Percentiles rank a stretch among this genome's conserved stretches.
These are phyloP conservation scores for Watsonalla cultraria DNA, from an alignment of 2,888 invertebrate species.

Conservation along the genomic window DNA sequence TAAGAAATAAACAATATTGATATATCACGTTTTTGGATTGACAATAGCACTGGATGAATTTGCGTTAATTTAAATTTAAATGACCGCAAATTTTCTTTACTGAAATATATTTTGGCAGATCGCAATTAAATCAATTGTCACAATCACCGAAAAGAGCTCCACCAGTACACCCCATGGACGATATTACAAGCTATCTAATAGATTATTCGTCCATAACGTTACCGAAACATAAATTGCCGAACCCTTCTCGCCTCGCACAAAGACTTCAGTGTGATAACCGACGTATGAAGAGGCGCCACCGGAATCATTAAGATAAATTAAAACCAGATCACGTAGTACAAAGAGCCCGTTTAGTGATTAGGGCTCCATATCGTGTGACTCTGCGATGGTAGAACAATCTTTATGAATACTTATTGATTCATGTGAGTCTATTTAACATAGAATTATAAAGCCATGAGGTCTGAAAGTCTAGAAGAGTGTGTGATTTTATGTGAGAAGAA, in stretches of 20 bases:
- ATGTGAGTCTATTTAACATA: neutral
- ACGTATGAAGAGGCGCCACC: constrained; percentile 27
- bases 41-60: too few relatives aligned
- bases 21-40: too few relatives aligned
- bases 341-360: constrained; percentile 14
- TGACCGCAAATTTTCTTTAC: too few relatives aligned
- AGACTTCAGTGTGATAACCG: constrained; percentile 21
- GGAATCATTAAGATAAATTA: constrained; percentile 48
- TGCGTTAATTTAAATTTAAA: too few relatives aligned
- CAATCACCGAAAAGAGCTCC: neutral
- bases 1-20: too few relatives aligned
- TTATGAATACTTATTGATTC: neutral
- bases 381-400: neutral
- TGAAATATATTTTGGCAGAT: too few relatives aligned
- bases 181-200: constrained; percentile 1
- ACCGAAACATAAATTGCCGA: neutral
- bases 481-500: too few relatives aligned
- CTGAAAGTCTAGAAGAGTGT: too few relatives aligned
- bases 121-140: neutral
- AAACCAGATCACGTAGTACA: constrained; percentile 42
- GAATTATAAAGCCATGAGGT: too few relatives aligned
- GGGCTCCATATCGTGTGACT: neutral
- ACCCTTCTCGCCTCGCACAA: constrained; percentile 21
- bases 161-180: constrained; percentile 1
- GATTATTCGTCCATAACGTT: neutral